A percentile compares a stretch with the other conserved stretches of the same genome.
Conservation (phyloP, 2,797 vertebrate species). For the Petrocephalus schoutedeni region DNA sequence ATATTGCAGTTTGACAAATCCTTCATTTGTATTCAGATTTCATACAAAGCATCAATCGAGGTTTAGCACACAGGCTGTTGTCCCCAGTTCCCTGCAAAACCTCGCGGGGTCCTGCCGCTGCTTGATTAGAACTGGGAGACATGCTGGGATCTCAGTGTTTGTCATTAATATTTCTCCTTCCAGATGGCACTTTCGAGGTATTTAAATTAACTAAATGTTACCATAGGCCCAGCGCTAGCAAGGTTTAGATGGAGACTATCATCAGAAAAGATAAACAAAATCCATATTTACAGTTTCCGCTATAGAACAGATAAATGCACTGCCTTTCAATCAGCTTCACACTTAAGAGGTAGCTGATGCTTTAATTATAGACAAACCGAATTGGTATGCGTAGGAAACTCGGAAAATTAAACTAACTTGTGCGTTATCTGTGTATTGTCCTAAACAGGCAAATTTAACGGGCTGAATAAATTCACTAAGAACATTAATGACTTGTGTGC, state of each 20-base stretch:
- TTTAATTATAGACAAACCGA: slow-evolving; percentile 32
- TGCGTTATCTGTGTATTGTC: slow-evolving; percentile 2
- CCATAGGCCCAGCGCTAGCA: slow-evolving; percentile 43
- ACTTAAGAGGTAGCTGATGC: slow-evolving; percentile 18
- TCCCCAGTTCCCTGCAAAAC: slow-evolving; percentile 54
- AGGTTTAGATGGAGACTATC: slow-evolving; percentile 33
- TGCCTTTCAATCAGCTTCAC: slow-evolving; percentile 25
- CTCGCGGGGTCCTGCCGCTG: slow-evolving; percentile 12
- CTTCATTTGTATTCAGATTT: slow-evolving; percentile 73
- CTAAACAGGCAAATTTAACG: slow-evolving; percentile 10
- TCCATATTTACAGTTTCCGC: slow-evolving; percentile 41
- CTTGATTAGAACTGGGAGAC: slow-evolving; percentile 63
- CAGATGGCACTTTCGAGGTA: slow-evolving; percentile 59
- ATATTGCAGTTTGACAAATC: slow-evolving; percentile 75
- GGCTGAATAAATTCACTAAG: slow-evolving; percentile 5
- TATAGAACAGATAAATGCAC: slow-evolving; percentile 35
- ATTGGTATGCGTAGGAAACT: slow-evolving; percentile 24
- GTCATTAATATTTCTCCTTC: slow-evolving; percentile 68
- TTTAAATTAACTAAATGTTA: slow-evolving; percentile 51
- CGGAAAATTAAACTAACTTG: background rate
- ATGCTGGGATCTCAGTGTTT: slow-evolving; percentile 60
- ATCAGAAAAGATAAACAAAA: slow-evolving; percentile 20
- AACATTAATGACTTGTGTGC: background rate
- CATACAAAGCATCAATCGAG: slow-evolving; percentile 72
- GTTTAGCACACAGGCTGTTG: slow-evolving; percentile 58